Base-by-base conservation (phyloP, 2,888 invertebrate genomes). In the Melanophora roralis region DNA sequence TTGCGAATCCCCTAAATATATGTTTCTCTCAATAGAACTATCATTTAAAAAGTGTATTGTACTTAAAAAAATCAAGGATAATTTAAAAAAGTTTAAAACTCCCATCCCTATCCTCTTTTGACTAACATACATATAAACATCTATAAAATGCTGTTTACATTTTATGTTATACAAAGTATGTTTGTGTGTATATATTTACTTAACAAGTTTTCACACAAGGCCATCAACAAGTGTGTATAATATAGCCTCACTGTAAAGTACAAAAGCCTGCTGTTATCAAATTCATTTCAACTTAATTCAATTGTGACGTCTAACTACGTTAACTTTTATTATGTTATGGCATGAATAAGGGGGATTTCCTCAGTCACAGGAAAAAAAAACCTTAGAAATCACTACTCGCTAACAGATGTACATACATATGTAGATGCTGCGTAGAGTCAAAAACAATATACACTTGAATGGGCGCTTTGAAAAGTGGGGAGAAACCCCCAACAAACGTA, bases 271-370 rank as follows among this genome's bases (percentile, higher is more conserved):
- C 75, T 55, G 71, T 67, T 79, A 32, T 19, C 47, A 72, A 75
- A 79, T 71, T 21, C 62, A 71, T 67, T 72, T 64, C 57, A 55
- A 69, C 55, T 76, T 76, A 76, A 80, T 68, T 80, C 57, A 75
- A 72, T 80, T 76, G 79, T 80, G 76, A 80, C 79, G 75, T 72
- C 59, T 72, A 72, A 65, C 65, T 38, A 53, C 36, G 32, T 59
- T 78, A 71, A 72, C 64, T 69, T 60, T 59, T 47, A 60, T 67
- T 60, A 11, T 75, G 38, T 27, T 27, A 5, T 75, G 43, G 19
- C 40, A 47, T 36, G 38, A 43, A 60, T 14, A 36, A 59, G 79
- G 79, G 75, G 76, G 76, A 76, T 76, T 76, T 76, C 72, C 76
- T 76, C 57, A 68, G 75, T 34, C 55, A 32, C 47, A 75, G 34